Evolutionary conservation across 2,797 vertebrate genomes (phyloP).

Genomic region (Peromyscus nudipes): DNA sequence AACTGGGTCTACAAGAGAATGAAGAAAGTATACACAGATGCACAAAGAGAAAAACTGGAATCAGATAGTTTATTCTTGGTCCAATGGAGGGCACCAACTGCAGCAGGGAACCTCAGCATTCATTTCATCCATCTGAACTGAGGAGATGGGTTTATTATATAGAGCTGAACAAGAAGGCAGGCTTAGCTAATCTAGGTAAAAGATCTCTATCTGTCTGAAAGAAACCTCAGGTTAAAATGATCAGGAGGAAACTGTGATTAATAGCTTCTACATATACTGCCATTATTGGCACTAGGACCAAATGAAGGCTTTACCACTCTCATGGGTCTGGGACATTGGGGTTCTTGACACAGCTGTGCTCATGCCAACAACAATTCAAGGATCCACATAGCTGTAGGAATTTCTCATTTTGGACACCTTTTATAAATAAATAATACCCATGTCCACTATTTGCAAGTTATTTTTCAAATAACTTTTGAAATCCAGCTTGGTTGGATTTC

Average conservation of each 20-base stretch:
- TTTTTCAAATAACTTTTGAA: slow-evolving; percentile 66
- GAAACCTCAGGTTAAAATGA: background rate
- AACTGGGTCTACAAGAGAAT: background rate
- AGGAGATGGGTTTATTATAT: no score
- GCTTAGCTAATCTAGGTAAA: background rate
- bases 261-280: background rate
- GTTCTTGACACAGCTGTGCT: background rate
- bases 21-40: background rate
- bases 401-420: slow-evolving; percentile 72
- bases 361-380: background rate
- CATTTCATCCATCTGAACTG: background rate
- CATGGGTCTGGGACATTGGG: background rate
- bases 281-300: background rate
- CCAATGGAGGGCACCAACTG: background rate
- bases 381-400: background rate
- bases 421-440: slow-evolving; percentile 73
- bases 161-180: background rate
- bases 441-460: slow-evolving; percentile 77
- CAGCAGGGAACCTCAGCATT: background rate
- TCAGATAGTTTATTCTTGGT: background rate
- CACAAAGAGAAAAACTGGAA: background rate
- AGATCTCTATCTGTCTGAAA: background rate
- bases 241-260: background rate
- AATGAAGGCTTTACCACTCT: background rate
- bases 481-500: background rate